phyloP scores from a whole-genome alignment of 2,113 vertebrate species.

The Tachysurus fulvidraco region DNA sequence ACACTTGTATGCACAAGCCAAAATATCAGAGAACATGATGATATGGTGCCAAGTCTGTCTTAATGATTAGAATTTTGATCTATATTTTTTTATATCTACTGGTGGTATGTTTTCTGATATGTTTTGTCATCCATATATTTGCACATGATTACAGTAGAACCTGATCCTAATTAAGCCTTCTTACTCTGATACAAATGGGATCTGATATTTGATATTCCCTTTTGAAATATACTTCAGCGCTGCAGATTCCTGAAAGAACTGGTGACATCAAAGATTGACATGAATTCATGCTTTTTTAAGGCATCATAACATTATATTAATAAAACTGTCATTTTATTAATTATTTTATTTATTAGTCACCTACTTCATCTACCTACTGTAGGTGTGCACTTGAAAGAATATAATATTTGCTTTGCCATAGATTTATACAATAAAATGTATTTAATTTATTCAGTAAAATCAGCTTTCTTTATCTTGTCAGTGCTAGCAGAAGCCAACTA shows the following conservation, averaged over 20 bases:
- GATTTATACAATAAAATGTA: not conserved
- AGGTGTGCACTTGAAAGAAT: not conserved
- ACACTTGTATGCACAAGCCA: slow-evolving; percentile 71
- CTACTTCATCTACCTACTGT: not conserved
- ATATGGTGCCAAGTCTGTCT: not conserved
- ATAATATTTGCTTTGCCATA: slow-evolving; percentile 5
- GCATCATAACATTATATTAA: slow-evolving; percentile 8
- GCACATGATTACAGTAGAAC: not conserved
- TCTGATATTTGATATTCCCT: slow-evolving; percentile 30
- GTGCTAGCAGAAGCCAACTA: not conserved
- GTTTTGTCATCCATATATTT: not conserved
- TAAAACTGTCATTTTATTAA: not conserved
- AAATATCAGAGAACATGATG: slow-evolving; percentile 49
- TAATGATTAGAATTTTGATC: not conserved
- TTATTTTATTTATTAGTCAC: not conserved
- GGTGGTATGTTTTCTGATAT: not conserved
- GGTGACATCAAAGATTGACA: not conserved
- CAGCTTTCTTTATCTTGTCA: slow-evolving; percentile 2
- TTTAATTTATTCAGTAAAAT: not conserved
- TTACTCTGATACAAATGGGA: slow-evolving; percentile 29
- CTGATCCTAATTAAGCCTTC: slow-evolving; percentile 16
- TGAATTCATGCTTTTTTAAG: slow-evolving; percentile 7
- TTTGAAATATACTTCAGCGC: slow-evolving; percentile 13
- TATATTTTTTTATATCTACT: not conserved
- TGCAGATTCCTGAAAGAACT: not conserved